These are phyloP conservation scores for Tetraneura akinire DNA, from an alignment of 1,140 invertebrate genomes.

Conservation along the genomic window DNA sequence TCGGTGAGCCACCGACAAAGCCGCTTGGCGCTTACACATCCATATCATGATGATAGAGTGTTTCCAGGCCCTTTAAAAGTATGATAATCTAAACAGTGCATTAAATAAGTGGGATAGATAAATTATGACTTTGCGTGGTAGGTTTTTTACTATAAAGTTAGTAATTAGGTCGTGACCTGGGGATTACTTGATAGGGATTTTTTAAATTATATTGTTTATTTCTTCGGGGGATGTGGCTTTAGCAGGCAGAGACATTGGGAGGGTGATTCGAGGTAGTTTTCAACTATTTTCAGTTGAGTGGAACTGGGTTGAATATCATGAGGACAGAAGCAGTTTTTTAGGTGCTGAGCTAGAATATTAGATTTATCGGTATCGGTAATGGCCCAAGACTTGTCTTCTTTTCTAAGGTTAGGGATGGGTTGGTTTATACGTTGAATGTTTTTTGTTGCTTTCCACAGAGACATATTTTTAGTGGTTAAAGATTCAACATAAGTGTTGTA, in stretches of 20 bases:
- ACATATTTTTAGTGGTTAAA: slow-evolving; percentile 30
- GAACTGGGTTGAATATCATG: slow-evolving; percentile 11
- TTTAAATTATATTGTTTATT: slow-evolving; percentile 13
- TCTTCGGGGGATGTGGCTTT: slow-evolving; percentile 11
- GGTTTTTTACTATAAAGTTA: neutral
- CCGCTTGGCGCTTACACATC: no score
- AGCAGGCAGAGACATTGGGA: slow-evolving; percentile 24
- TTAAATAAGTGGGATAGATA: slow-evolving; percentile 16
- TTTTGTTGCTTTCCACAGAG: slow-evolving; percentile 31
- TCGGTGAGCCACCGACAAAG: no score
- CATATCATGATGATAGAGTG: no score
- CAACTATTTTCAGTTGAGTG: slow-evolving; percentile 20
- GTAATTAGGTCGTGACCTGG: slow-evolving; percentile 13
- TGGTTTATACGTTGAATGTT: neutral
- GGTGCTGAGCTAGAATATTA: slow-evolving; percentile 31
- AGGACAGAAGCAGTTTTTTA: slow-evolving; percentile 8
- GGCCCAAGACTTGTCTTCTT: slow-evolving; percentile 26
- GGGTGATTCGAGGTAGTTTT: slow-evolving; percentile 27
- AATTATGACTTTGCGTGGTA: neutral
- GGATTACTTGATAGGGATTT: slow-evolving; percentile 19
- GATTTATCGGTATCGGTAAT: neutral
- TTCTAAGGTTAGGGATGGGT: neutral
- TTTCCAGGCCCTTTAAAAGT: neutral
- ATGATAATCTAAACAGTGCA: slow-evolving; percentile 19
- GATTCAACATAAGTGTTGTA: slow-evolving; percentile 21